Conservation (phyloP, 1,140 invertebrate species). For the Probaryconus sp. region DNA sequence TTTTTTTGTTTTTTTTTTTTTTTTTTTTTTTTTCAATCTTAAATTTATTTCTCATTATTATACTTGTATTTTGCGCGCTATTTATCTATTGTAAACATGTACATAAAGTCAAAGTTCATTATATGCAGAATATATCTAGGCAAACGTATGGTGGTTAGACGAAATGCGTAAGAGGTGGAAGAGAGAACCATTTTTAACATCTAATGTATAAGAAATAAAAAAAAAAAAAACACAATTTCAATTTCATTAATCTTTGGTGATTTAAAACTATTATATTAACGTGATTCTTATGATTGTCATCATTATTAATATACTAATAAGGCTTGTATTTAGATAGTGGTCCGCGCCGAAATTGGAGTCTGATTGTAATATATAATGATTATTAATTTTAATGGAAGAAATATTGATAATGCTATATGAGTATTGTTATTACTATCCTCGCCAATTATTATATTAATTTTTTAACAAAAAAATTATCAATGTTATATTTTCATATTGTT, state of each 20-base stretch:
- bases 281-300: slow-evolving; percentile 69
- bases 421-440: slow-evolving; percentile 44
- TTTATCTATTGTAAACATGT: slow-evolving; percentile 63
- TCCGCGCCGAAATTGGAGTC: slow-evolving; percentile 57
- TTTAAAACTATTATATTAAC: slow-evolving; percentile 66
- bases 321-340: slow-evolving; percentile 67
- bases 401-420: slow-evolving; percentile 49
- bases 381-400: slow-evolving; percentile 65
- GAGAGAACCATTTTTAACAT: slow-evolving; percentile 41
- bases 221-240: slow-evolving; percentile 30
- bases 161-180: slow-evolving; percentile 38
- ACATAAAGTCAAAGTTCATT: slow-evolving; percentile 48
- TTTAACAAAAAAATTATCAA: too few relatives aligned
- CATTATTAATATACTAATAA: slow-evolving; percentile 70
- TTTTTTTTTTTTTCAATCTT: too few relatives aligned
- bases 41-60: too few relatives aligned
- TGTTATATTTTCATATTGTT: too few relatives aligned
- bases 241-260: slow-evolving; percentile 61
- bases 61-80: slow-evolving; percentile 40
- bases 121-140: slow-evolving; percentile 43
- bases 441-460: too few relatives aligned
- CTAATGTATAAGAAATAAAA: slow-evolving; percentile 43
- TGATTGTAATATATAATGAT: slow-evolving; percentile 70
- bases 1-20: too few relatives aligned
- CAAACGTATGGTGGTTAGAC: slow-evolving; percentile 15